Evolutionary conservation across 2,888 invertebrate genomes (phyloP).

Genomic region (Microctonus aethiopoides): DNA sequence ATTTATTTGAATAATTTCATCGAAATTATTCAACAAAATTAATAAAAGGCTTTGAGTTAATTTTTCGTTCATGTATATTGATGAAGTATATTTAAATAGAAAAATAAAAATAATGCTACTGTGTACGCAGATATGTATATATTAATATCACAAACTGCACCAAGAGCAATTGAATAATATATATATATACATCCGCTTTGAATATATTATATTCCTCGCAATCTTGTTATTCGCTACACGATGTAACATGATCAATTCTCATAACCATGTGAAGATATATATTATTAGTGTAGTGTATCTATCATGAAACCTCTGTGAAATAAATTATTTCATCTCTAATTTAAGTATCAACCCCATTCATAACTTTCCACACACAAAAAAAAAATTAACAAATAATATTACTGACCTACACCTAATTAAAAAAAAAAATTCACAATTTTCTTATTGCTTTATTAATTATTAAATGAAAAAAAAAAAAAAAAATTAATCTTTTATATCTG

Average conservation of each 20-base stretch:
- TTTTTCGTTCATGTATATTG: background rate
- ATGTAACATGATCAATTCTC: constrained; percentile 8
- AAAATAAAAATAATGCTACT: background rate
- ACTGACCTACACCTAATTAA: too few relatives aligned
- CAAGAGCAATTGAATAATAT: background rate
- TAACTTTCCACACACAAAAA: background rate
- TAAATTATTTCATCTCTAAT: background rate
- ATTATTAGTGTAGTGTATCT: background rate
- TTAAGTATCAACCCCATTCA: background rate
- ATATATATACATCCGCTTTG: background rate
- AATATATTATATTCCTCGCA: constrained; percentile 19
- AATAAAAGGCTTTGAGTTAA: background rate
- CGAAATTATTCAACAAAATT: too few relatives aligned
- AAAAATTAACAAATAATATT: background rate
- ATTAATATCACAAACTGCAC: too few relatives aligned
- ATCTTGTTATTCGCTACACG: constrained; percentile 16
- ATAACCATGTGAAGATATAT: background rate
- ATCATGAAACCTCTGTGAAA: background rate
- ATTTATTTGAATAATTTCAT: too few relatives aligned
- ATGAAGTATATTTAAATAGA: too few relatives aligned
- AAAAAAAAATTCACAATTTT: background rate
- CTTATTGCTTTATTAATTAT: too few relatives aligned
- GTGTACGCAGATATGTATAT: too few relatives aligned
- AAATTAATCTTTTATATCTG: too few relatives aligned
- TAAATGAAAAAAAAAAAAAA: too few relatives aligned